Evolutionary conservation across 2,888 invertebrate species (phyloP).

Genomic region (Epicampocera succincta): DNA sequence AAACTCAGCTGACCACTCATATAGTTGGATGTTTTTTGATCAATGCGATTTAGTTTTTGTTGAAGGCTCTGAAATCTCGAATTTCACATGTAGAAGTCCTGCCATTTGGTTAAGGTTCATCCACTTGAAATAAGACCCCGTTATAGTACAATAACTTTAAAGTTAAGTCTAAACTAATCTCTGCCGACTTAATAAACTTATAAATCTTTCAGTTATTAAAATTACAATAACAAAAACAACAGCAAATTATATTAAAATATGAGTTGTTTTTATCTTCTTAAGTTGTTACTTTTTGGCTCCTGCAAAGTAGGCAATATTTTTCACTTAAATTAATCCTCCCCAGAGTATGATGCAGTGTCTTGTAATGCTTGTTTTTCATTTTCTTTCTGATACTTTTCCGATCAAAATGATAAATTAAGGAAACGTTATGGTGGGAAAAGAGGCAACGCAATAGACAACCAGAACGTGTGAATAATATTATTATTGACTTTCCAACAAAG

Average conservation of each 20-base stretch:
- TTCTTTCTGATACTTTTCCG: constrained; percentile 36
- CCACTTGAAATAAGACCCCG: neutral
- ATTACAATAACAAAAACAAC: neutral
- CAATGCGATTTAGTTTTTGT: too few species aligned
- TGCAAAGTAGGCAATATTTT: constrained; percentile 38
- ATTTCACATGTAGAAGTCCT: too few species aligned
- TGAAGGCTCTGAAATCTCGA: too few species aligned
- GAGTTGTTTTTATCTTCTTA: constrained; percentile 20
- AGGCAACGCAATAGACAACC: neutral
- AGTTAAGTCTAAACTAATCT: neutral
- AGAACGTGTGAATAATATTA: constrained; percentile 55
- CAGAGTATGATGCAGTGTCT: constrained; percentile 45
- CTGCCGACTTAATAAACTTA: constrained; percentile 3
- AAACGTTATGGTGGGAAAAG: constrained; percentile 21
- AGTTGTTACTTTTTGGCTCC: constrained; percentile 27
- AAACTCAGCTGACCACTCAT: too few species aligned
- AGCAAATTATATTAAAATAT: constrained; percentile 11
- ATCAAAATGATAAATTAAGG: constrained; percentile 25
- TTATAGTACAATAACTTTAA: neutral
- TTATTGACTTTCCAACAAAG: constrained; percentile 28
- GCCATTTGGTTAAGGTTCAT: neutral
- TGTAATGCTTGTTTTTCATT: constrained; percentile 16
- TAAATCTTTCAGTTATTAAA: neutral
- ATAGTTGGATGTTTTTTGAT: too few species aligned
- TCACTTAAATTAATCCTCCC: constrained; percentile 33